Evolutionary conservation across 2,113 vertebrate species (phyloP).

Genomic region (Herpetotheres cachinnans): DNA sequence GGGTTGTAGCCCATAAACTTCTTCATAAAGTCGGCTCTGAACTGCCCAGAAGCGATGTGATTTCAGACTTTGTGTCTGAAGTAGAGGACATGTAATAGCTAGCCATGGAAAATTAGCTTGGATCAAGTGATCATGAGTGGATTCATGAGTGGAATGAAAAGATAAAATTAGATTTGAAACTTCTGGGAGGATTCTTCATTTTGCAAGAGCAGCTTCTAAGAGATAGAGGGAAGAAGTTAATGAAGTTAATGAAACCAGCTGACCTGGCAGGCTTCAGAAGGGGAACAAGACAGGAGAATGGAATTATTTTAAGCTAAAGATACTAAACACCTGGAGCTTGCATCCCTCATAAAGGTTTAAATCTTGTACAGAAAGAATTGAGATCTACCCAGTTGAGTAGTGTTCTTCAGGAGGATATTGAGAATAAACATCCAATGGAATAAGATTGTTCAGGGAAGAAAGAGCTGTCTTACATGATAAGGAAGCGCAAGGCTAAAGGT

Average conservation of each 20-base stretch:
- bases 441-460: not conserved
- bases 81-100: constrained; percentile 39
- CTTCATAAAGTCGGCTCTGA: not conserved
- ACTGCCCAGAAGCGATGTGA: constrained; percentile 8
- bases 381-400: not conserved
- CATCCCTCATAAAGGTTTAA: not conserved
- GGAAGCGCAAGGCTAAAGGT: not conserved
- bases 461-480: not conserved
- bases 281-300: not conserved
- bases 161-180: constrained; percentile 9
- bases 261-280: not conserved
- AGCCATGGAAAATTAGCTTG: constrained; percentile 35
- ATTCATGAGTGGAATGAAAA: not conserved
- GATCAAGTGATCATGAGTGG: constrained; percentile 42
- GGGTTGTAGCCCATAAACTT: constrained; percentile 3
- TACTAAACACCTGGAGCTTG: not conserved
- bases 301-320: not conserved
- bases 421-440: not conserved
- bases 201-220: not conserved
- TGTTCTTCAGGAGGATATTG: not conserved
- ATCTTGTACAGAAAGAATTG: not conserved
- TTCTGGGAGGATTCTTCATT: not conserved
- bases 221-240: not conserved
- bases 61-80: constrained; percentile 39
- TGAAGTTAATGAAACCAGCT: not conserved